Evolutionary conservation across 2,113 vertebrate genomes (phyloP).

Genomic region (Meriones unguiculatus): DNA sequence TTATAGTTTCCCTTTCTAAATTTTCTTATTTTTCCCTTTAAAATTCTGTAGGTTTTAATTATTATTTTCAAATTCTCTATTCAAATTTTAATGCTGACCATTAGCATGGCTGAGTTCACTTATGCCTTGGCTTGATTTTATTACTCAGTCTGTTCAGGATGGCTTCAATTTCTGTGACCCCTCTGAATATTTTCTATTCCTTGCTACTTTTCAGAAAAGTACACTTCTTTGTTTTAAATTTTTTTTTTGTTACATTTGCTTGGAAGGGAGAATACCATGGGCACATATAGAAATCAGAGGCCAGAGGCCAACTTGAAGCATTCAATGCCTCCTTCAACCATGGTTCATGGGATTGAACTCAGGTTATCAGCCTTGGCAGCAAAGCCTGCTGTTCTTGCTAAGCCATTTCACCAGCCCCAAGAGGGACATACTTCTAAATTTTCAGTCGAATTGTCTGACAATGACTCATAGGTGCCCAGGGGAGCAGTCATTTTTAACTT

Average conservation of each 20-base stretch:
- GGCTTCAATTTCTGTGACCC: not conserved
- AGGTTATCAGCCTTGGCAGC: not conserved
- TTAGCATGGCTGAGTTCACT: not conserved
- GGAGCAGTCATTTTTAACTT: not conserved
- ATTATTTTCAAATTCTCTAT: not conserved
- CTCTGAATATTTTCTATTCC: not conserved
- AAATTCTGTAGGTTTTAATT: not conserved
- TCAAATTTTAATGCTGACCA: not conserved
- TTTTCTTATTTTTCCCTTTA: not conserved
- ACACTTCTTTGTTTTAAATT: not conserved
- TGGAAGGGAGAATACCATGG: not conserved
- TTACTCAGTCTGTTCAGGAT: not conserved
- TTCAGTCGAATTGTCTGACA: not conserved
- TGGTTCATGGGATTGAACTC: not conserved
- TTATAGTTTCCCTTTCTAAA: not conserved
- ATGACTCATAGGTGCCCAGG: not conserved
- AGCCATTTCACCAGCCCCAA: not conserved
- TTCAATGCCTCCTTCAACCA: not conserved
- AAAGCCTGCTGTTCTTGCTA: not conserved
- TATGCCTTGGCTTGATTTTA: not conserved
- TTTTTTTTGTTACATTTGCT: not conserved
- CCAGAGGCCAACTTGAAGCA: not conserved
- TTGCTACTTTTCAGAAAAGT: not conserved
- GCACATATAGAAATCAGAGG: not conserved
- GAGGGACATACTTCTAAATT: not conserved